Percentiles rank a stretch among this genome's conserved stretches.
phyloP scores from a whole-genome alignment of 2,113 vertebrate species.

The Oreochromis tanganicae region DNA sequence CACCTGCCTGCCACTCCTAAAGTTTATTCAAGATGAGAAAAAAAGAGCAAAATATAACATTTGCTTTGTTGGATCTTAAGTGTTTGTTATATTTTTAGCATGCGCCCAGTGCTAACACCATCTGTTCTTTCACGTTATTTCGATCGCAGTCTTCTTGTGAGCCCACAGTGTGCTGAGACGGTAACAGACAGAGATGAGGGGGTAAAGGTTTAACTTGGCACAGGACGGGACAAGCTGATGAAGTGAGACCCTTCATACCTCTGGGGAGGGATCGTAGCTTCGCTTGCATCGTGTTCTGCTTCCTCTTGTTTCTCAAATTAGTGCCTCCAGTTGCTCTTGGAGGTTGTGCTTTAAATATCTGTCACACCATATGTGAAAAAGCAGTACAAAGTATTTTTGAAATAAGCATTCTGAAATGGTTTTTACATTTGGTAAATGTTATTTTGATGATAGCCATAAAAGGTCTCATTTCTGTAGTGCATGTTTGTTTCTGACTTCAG shows the following conservation, averaged over 20 bases:
- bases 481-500: neutral
- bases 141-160: conserved; percentile 18
- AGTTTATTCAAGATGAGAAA: neutral
- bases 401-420: neutral
- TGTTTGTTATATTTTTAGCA: neutral
- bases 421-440: neutral
- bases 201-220: conserved; percentile 25
- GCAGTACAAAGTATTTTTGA: neutral
- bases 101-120: conserved; percentile 4
- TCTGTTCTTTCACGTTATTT: conserved; percentile 38
- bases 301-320: conserved; percentile 52
- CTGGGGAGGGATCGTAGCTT: conserved; percentile 12
- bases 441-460: neutral
- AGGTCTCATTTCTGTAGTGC: neutral
- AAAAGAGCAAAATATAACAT: neutral
- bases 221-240: conserved; percentile 28
- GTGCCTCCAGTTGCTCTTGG: conserved; percentile 27
- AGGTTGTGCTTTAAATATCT: conserved; percentile 21
- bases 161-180: neutral
- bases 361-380: neutral
- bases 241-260: conserved; percentile 8
- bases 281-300: conserved; percentile 31
- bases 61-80: neutral
- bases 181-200: conserved; percentile 16
- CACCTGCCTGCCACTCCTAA: neutral